Conservation (phyloP, 2,113 vertebrate genomes). For the Petroica traversi region DNA sequence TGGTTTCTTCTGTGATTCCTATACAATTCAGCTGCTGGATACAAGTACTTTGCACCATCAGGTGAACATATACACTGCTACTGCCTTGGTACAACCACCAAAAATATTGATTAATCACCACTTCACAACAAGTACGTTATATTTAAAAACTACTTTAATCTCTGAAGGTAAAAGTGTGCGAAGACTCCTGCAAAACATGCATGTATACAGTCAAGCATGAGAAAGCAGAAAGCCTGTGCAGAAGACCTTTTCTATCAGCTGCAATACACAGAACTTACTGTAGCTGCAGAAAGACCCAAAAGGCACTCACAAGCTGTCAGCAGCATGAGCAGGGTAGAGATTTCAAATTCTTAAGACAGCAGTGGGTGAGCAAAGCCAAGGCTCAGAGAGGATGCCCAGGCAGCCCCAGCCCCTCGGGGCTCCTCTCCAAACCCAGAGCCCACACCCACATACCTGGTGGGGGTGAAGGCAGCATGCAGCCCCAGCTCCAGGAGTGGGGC, state of each 20-base stretch:
- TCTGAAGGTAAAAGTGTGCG: background rate
- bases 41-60: background rate
- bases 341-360: background rate
- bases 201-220: background rate
- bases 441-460: background rate
- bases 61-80: rapidly evolving
- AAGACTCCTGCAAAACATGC: background rate
- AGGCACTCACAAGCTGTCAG: rapidly evolving
- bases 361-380: background rate
- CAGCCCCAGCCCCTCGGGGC: rapidly evolving
- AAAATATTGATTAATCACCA: background rate
- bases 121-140: background rate
- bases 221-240: background rate
- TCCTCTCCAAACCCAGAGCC: background rate
- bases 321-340: rapidly evolving
- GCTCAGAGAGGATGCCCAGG: background rate
- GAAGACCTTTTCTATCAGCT: background rate
- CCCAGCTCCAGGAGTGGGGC: slow-evolving; percentile 42
- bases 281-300: background rate
- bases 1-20: background rate
- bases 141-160: background rate
- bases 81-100: background rate
- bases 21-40: background rate
- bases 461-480: background rate
- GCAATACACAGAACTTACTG: rapidly evolving